These are phyloP conservation scores for Bacillus rossius DNA, from an alignment of 1,140 invertebrate species.

Conservation along the genomic window DNA sequence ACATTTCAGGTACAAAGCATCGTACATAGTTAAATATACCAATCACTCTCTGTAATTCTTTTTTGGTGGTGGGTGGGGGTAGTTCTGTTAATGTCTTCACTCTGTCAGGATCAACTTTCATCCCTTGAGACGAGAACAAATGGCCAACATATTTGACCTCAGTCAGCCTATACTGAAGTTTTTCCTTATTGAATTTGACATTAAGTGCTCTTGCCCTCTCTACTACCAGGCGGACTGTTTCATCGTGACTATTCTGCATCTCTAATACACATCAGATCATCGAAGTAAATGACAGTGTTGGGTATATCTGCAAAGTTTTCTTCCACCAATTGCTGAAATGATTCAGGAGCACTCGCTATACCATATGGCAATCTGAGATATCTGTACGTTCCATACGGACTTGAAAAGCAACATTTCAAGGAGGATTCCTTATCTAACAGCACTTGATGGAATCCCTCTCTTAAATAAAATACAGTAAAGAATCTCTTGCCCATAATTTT, in stretches of 20 bases:
- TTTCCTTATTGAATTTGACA: slow-evolving; percentile 35
- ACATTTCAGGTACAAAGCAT: slow-evolving; percentile 23
- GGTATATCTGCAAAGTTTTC: slow-evolving; percentile 29
- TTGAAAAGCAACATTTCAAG: slow-evolving; percentile 18
- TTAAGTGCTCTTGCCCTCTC: slow-evolving; percentile 23
- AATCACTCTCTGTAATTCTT: slow-evolving; percentile 33
- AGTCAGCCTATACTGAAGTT: slow-evolving; percentile 25
- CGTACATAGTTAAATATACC: slow-evolving; percentile 34
- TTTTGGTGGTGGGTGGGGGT: slow-evolving; percentile 26
- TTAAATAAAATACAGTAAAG: slow-evolving; percentile 5
- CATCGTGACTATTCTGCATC: slow-evolving; percentile 26
- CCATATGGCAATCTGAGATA: slow-evolving; percentile 36
- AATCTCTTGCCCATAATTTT: slow-evolving; percentile 18
- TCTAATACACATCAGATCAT: slow-evolving; percentile 34
- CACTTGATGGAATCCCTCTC: slow-evolving; percentile 21
- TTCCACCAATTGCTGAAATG: slow-evolving; percentile 32
- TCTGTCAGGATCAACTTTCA: slow-evolving; percentile 35
- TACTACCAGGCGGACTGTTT: slow-evolving; percentile 28
- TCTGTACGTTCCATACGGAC: slow-evolving; percentile 29
- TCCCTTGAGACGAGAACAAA: slow-evolving; percentile 29
- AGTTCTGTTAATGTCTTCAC: slow-evolving; percentile 35
- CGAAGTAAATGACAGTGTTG: slow-evolving; percentile 33
- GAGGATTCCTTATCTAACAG: slow-evolving; percentile 11
- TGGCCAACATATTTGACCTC: slow-evolving; percentile 31
- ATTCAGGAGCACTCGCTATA: slow-evolving; percentile 26